Conservation (phyloP, 1,140 invertebrate genomes). For the Bradynema listronoti region DNA sequence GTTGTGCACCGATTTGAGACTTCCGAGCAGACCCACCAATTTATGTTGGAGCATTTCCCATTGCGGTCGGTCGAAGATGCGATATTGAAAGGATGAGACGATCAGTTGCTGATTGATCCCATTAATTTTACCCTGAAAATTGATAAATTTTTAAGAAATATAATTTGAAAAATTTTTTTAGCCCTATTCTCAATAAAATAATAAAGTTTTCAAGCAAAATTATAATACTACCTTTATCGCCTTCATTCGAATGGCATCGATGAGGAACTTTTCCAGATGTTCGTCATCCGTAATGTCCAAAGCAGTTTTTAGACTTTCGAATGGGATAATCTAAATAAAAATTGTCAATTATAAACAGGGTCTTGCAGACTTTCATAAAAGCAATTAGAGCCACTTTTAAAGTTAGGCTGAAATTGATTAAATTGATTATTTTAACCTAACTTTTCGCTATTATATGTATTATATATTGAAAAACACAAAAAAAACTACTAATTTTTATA, state of each 20-base stretch:
- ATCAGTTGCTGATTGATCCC: conserved; percentile 39
- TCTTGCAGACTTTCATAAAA: not conserved
- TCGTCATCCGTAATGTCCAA: conserved; percentile 47
- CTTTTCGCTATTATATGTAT: not conserved
- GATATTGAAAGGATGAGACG: conserved; percentile 46
- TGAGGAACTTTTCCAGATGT: conserved; percentile 51
- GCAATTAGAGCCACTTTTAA: not conserved
- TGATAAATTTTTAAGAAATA: too few relatives aligned
- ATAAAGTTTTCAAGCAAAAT: too few relatives aligned
- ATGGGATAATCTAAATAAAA: not conserved
- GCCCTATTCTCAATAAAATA: too few relatives aligned
- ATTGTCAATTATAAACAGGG: not conserved
- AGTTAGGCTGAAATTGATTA: not conserved
- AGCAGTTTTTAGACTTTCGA: conserved; percentile 16
- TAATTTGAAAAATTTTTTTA: too few relatives aligned
- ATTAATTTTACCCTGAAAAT: conserved; percentile 55
- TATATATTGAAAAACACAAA: not conserved
- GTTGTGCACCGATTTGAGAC: conserved; percentile 35
- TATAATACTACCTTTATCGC: conserved; percentile 51
- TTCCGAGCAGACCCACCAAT: conserved; percentile 29
- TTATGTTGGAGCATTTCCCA: conserved; percentile 48
- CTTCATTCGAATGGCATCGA: conserved; percentile 54
- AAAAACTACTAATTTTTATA: not conserved
- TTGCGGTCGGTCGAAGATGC: conserved; percentile 46
- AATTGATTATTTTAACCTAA: not conserved